Conservation (phyloP, 2,113 vertebrate genomes). For the Taurulus bubalis region DNA sequence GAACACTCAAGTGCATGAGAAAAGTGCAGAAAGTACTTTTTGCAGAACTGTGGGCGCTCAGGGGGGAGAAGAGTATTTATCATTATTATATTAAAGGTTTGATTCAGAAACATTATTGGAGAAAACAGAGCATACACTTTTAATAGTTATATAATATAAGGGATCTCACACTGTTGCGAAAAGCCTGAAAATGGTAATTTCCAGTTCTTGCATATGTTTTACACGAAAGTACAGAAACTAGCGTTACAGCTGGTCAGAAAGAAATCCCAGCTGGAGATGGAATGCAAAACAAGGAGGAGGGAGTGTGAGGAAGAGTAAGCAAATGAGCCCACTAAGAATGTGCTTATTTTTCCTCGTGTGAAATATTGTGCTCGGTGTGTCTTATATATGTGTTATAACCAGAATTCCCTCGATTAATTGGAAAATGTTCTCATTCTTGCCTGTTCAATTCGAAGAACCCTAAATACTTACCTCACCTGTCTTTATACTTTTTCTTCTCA, state of each 20-base stretch:
- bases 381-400: background rate
- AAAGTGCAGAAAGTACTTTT: constrained; percentile 25
- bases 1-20: constrained; percentile 13
- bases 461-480: background rate
- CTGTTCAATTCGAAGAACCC: background rate
- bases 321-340: background rate
- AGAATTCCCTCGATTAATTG: background rate
- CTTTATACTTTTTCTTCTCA: constrained; percentile 12
- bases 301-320: background rate
- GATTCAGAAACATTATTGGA: background rate
- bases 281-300: background rate
- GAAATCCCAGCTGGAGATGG: background rate
- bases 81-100: background rate
- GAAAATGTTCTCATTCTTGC: background rate
- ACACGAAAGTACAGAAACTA: background rate
- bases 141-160: background rate
- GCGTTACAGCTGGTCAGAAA: background rate
- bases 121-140: background rate
- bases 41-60: background rate
- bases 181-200: background rate
- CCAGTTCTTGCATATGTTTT: background rate
- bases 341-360: background rate
- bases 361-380: background rate
- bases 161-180: background rate
- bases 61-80: background rate